Base-by-base conservation (phyloP, 2,888 invertebrate genomes). In the Hypolimnas misippus region DNA sequence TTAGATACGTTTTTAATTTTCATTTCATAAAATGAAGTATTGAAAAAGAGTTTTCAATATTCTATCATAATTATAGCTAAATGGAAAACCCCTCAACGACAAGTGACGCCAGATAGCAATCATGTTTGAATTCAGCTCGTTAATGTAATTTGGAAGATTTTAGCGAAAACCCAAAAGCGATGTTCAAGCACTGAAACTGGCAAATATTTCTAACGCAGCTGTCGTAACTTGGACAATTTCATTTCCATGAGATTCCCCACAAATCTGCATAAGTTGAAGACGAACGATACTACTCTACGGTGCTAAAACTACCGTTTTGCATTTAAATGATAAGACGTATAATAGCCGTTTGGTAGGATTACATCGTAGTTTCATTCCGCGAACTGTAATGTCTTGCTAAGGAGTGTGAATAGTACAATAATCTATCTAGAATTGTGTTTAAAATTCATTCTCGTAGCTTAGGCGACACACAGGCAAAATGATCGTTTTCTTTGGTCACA, bases 181-280 rank as follows among this genome's bases (percentile, higher is more conserved):
- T 62, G 46, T 53, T 49, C 25, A 3, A 49, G 49, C 19, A 46
- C 44, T 46, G 29, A 29, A 49, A n/a, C 49, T 49, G 29, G 49
- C 57, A 51, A 65, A 61, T 58, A 57, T 59, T 65, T 62, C 60
- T 54, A 63, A 63, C 65, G 57, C 66, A 69, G 69, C 69, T 67
- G 67, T 70, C 73, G 61, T 67, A 66, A 66, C 62, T 69, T 56
- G 61, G 63, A 63, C 70, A 63, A 61, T 68, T 68, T 66, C 66
- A 71, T 72, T 72, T 73, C 71, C 71, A 66, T 57, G 65, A 73
- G 71, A 72, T 72, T 72, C 65, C 57, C 57, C 57, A 35, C 63
- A 69, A 72, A 77, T 76, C 73, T 74, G 71, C 76, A 76, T 75
- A 75, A 74, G 70, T 74, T 67, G 57, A 60, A 58, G 65, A 67